These are phyloP conservation scores for Peromyscus leucopus DNA, from an alignment of 2,113 vertebrate genomes.

Conservation along the genomic window DNA sequence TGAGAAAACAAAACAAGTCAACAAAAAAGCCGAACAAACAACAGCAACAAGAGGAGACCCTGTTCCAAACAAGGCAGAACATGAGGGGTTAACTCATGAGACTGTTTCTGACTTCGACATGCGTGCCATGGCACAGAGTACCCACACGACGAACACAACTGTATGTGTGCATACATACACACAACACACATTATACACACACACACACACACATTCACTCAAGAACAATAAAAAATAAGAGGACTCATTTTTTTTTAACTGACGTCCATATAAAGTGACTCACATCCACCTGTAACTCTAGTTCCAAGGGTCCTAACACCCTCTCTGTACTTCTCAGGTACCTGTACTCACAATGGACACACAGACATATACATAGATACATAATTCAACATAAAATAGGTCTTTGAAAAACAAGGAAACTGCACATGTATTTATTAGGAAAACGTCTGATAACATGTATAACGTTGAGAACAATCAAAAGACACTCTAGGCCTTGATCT, in stretches of 20 bases:
- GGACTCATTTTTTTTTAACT: not conserved
- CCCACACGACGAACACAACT: not conserved
- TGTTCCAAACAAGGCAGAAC: not conserved
- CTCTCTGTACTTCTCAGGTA: not conserved
- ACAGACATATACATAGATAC: not conserved
- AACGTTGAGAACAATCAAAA: not conserved
- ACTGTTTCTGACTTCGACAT: not conserved
- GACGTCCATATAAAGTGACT: too few relatives aligned
- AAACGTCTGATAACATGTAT: not conserved
- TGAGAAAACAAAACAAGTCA: not conserved
- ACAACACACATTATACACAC: not conserved
- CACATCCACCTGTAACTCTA: not conserved
- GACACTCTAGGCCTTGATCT: not conserved
- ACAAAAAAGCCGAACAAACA: not conserved
- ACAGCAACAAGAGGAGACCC: not conserved
- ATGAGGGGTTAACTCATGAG: too few relatives aligned
- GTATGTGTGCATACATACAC: not conserved
- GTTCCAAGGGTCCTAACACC: not conserved
- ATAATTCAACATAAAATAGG: not conserved
- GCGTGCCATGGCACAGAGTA: too few relatives aligned
- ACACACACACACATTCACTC: not conserved
- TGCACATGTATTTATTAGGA: conserved; percentile 7
- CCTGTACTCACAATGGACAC: not conserved
- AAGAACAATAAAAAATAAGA: not conserved
- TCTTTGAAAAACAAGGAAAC: not conserved